Evolutionary conservation across 2,113 vertebrate genomes (phyloP).

Genomic region (Myocastor coypus): DNA sequence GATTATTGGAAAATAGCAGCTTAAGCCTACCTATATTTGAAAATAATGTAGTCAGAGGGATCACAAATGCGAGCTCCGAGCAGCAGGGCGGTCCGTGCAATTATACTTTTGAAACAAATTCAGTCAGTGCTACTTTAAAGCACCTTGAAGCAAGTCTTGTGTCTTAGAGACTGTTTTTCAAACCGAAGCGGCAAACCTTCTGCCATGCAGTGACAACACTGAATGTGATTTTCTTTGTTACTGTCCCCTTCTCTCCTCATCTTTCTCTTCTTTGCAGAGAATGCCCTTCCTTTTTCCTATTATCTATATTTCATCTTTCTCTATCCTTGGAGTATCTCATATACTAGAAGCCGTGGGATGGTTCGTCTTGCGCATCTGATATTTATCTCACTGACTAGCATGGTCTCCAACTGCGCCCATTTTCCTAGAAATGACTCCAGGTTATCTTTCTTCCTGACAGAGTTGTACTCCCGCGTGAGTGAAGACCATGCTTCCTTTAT

Average conservation of each 20-base stretch:
- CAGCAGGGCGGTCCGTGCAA: slow-evolving; percentile 88
- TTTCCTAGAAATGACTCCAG: background rate
- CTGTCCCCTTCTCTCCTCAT: background rate
- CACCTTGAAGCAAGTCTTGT: slow-evolving; percentile 91
- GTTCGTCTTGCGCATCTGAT: background rate
- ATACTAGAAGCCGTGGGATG: background rate
- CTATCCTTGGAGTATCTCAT: background rate
- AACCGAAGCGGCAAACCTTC: slow-evolving; percentile 88
- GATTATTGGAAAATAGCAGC: slow-evolving; percentile 87
- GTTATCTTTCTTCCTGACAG: background rate
- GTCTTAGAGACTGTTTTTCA: slow-evolving; percentile 82
- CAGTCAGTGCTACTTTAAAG: slow-evolving; percentile 85
- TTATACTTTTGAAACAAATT: slow-evolving; percentile 78
- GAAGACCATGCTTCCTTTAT: background rate
- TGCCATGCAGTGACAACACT: slow-evolving; percentile 84
- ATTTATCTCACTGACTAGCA: background rate
- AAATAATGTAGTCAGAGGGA: slow-evolving; percentile 85
- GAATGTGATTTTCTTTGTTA: background rate
- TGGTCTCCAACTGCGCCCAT: background rate
- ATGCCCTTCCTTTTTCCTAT: background rate
- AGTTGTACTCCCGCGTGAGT: background rate
- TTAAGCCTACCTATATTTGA: slow-evolving; percentile 85
- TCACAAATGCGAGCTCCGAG: slow-evolving; percentile 85
- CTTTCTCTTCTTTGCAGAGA: background rate
- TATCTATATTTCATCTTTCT: background rate